phyloP scores from a whole-genome alignment of 1,140 invertebrate genomes.

The Trissolcus basalis region DNA sequence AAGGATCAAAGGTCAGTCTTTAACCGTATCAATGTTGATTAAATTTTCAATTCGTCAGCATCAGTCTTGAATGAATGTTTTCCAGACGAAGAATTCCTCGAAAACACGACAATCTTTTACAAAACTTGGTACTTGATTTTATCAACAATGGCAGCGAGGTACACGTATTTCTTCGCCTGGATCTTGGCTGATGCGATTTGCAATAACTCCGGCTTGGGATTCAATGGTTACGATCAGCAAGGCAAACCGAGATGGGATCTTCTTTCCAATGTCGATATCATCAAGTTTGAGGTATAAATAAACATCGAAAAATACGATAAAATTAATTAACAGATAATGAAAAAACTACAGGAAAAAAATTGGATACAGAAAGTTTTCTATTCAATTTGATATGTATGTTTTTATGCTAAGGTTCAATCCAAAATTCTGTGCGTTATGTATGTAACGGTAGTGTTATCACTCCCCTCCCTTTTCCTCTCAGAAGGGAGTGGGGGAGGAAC shows the following conservation, averaged over 20 bases:
- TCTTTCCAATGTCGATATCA: slow-evolving; percentile 92
- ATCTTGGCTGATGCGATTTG: slow-evolving; percentile 94
- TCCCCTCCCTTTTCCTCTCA: too few relatives aligned
- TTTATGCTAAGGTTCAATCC: neutral
- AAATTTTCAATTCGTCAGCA: neutral
- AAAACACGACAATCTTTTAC: slow-evolving; percentile 79
- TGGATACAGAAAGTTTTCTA: too few relatives aligned
- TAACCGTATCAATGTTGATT: neutral
- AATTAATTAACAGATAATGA: too few relatives aligned
- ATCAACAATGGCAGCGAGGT: slow-evolving; percentile 85
- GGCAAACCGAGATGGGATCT: slow-evolving; percentile 89
- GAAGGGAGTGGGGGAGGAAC: too few relatives aligned
- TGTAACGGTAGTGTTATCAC: too few relatives aligned
- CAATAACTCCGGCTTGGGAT: slow-evolving; percentile 95
- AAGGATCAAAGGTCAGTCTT: slow-evolving; percentile 78
- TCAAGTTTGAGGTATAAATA: slow-evolving; percentile 88
- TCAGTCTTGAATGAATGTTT: slow-evolving; percentile 19
- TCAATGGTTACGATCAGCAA: slow-evolving; percentile 86
- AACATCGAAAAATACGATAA: neutral
- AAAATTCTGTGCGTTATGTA: too few relatives aligned
- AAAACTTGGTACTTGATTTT: slow-evolving; percentile 87
- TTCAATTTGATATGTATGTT: too few relatives aligned
- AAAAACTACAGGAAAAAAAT: too few relatives aligned
- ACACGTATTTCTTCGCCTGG: slow-evolving; percentile 99
- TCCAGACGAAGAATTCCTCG: slow-evolving; percentile 82